phyloP scores from a whole-genome alignment of 2,797 vertebrate genomes.

The Darevskia nairensis region DNA sequence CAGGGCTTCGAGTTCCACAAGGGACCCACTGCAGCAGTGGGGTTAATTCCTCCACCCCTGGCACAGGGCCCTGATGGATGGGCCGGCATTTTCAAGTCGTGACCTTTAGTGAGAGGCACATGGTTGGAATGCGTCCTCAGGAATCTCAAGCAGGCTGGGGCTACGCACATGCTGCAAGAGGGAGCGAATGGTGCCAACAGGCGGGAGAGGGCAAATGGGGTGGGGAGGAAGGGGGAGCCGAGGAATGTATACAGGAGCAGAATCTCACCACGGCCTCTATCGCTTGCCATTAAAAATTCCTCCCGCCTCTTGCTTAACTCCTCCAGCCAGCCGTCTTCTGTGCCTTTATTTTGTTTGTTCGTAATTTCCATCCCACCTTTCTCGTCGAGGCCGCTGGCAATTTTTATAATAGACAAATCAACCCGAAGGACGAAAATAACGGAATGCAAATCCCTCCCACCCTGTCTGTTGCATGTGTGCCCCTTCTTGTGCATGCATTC shows the following conservation, averaged over 20 bases:
- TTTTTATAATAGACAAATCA: background rate
- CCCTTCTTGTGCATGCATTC: slow-evolving; percentile 31
- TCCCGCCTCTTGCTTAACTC: background rate
- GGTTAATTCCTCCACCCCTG: slow-evolving; percentile 2
- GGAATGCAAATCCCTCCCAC: background rate
- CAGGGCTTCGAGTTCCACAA: background rate
- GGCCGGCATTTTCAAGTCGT: slow-evolving; percentile 9
- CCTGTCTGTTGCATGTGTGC: slow-evolving; percentile 14
- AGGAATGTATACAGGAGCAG: background rate
- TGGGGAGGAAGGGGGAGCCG: background rate
- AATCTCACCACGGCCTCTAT: background rate
- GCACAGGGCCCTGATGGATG: background rate
- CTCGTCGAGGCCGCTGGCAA: background rate
- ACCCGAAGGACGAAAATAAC: background rate
- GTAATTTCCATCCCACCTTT: background rate
- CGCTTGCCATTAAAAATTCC: background rate
- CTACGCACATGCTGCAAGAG: background rate
- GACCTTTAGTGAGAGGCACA: slow-evolving; percentile 12
- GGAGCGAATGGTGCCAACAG: background rate
- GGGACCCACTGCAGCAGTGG: background rate
- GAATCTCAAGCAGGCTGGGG: slow-evolving; percentile 1
- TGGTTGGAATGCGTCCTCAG: background rate
- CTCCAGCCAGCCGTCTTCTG: background rate
- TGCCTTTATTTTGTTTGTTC: background rate
- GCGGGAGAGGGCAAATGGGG: background rate